Conservation (phyloP, 2,797 vertebrate species). For the Meda fulgida region DNA sequence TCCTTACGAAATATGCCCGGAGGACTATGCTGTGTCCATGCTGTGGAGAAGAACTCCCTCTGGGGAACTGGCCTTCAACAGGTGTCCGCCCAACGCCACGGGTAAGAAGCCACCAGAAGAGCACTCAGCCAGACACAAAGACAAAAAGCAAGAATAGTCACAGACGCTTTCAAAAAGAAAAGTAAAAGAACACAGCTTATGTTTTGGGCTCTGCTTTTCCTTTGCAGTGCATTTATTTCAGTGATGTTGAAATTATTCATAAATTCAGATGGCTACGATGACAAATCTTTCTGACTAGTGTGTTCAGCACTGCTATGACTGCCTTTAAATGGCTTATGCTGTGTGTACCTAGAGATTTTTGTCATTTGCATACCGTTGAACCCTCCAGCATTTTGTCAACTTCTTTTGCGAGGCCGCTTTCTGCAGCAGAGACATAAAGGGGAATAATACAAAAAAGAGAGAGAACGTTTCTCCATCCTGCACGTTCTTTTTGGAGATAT, state of each 20-base stretch:
- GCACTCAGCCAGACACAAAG: constrained; percentile 21
- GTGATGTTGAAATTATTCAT: constrained; percentile 39
- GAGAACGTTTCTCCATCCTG: constrained; percentile 9
- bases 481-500: background rate
- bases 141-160: constrained; percentile 1
- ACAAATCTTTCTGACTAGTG: constrained; percentile 47
- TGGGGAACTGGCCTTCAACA: constrained; percentile 95
- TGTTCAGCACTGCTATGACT: constrained; percentile 36
- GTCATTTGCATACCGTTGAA: constrained; percentile 58
- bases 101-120: constrained; percentile 74
- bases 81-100: constrained; percentile 96
- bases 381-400: constrained; percentile 46
- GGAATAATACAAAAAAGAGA: constrained; percentile 4
- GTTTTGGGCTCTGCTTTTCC: constrained; percentile 23
- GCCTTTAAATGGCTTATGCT: constrained; percentile 50
- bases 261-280: constrained; percentile 36
- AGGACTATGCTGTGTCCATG: constrained; percentile 96
- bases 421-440: background rate
- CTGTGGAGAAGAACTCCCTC: constrained; percentile 98
- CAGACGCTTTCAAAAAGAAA: constrained; percentile 13
- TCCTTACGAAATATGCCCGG: constrained; percentile 98
- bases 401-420: constrained; percentile 17
- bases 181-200: constrained; percentile 1
- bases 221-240: constrained; percentile 26
- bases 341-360: constrained; percentile 50